Conservation (phyloP, 2,113 vertebrate species). For the Cinclus cinclus region DNA sequence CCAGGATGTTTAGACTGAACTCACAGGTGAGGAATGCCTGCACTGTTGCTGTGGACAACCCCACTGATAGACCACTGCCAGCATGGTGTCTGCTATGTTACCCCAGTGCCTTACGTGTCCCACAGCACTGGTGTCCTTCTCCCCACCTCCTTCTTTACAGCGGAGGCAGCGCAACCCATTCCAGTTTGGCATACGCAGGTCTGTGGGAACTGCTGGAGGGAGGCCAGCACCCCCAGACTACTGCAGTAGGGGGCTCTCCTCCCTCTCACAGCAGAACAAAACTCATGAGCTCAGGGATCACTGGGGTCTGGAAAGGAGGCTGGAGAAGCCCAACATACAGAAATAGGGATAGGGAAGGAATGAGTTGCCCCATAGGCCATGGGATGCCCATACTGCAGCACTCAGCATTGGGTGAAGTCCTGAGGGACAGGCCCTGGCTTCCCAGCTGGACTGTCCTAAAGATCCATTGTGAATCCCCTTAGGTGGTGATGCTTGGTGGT, state of each 20-base stretch:
- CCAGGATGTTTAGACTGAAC: not conserved
- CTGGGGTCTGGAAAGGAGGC: not conserved
- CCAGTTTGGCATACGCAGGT: not conserved
- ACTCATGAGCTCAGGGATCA: rapidly evolving
- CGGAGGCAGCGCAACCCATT: rapidly evolving
- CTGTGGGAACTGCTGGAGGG: not conserved
- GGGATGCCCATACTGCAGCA: not conserved
- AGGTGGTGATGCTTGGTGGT: not conserved
- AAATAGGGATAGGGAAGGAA: not conserved
- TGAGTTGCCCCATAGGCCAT: not conserved
- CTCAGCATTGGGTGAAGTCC: not conserved
- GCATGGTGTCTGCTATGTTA: not conserved
- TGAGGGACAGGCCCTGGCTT: not conserved
- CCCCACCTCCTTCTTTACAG: not conserved
- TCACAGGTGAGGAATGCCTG: not conserved
- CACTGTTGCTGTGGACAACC: rapidly evolving
- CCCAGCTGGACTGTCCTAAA: not conserved
- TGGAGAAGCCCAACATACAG: rapidly evolving
- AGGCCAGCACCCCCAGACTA: not conserved
- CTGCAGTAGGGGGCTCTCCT: not conserved
- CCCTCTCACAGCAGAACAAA: not conserved
- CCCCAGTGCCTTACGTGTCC: not conserved
- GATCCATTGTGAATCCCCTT: not conserved
- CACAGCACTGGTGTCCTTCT: not conserved
- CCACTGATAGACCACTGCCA: not conserved